phyloP scores from a whole-genome alignment of 1,140 invertebrate genomes.

The Potamilus streckersoni region DNA sequence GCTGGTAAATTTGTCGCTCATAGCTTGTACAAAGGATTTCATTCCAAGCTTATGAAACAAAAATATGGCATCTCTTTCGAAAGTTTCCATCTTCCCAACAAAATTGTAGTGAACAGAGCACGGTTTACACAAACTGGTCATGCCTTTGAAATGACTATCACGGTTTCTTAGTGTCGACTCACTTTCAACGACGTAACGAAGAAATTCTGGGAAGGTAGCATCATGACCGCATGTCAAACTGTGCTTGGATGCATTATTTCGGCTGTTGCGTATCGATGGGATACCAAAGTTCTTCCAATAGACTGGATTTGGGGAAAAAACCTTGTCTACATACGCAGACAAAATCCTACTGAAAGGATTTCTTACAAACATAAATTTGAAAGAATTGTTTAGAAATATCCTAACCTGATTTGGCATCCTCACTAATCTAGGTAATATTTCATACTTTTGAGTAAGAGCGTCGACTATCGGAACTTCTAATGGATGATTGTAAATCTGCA shows the following conservation, averaged over 20 bases:
- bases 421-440: not conserved
- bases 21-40: not conserved
- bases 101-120: constrained; percentile 14
- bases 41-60: constrained; percentile 7
- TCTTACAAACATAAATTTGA: constrained; percentile 23
- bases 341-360: constrained; percentile 18
- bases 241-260: not conserved
- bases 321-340: constrained; percentile 24
- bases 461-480: constrained; percentile 14
- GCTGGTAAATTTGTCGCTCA: not conserved
- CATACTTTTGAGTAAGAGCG: constrained; percentile 4
- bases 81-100: constrained; percentile 22
- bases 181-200: constrained; percentile 9
- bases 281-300: constrained; percentile 18
- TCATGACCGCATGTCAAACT: constrained; percentile 13
- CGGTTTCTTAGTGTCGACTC: not conserved
- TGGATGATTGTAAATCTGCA: constrained; percentile 1
- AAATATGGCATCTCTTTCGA: constrained; percentile 8
- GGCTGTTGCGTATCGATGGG: constrained; percentile 5
- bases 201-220: constrained; percentile 19
- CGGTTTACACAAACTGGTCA: constrained; percentile 9
- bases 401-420: not conserved
- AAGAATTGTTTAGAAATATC: not conserved
- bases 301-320: constrained; percentile 17
- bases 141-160: constrained; percentile 16